Percentiles rank a stretch among this genome's conserved stretches.
Conservation (phyloP, 2,888 invertebrate genomes). For the Pharmacophagus antenor region DNA sequence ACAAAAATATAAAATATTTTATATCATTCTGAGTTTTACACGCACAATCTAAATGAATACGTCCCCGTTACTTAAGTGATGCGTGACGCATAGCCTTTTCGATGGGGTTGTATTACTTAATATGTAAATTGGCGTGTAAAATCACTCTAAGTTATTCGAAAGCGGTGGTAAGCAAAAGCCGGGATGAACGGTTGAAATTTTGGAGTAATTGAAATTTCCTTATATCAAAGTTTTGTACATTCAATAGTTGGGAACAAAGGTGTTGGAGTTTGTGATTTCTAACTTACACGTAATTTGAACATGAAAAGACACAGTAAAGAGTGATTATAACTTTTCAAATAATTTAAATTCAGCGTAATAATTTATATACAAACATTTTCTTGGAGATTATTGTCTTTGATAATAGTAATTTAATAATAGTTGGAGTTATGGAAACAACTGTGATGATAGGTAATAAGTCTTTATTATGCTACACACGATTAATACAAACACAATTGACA, state of each 20-base stretch:
- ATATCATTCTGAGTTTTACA: background rate
- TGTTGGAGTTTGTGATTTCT: background rate
- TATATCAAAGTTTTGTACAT: background rate
- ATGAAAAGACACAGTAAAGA: background rate
- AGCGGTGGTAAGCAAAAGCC: conserved; percentile 15
- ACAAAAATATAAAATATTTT: no score
- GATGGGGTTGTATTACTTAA: background rate
- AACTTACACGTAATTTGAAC: background rate
- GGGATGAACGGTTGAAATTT: conserved; percentile 19
- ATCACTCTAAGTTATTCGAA: conserved; percentile 18
- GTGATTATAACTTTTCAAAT: background rate
- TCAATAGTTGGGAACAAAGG: background rate
- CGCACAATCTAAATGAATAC: background rate
- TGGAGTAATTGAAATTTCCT: conserved; percentile 20
- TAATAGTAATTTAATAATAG: no score
- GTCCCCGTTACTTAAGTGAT: background rate
- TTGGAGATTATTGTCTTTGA: no score
- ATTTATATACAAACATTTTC: background rate
- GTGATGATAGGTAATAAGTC: no score
- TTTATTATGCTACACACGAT: no score
- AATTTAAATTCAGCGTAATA: background rate
- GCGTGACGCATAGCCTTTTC: background rate
- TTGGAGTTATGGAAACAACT: no score
- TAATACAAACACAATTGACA: no score
- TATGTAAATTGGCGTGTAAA: conserved; percentile 17